Evolutionary conservation across 2,797 vertebrate species (phyloP), one percentile per base, ranked within the genome.

Genomic region (Pelodytes ibericus): DNA sequence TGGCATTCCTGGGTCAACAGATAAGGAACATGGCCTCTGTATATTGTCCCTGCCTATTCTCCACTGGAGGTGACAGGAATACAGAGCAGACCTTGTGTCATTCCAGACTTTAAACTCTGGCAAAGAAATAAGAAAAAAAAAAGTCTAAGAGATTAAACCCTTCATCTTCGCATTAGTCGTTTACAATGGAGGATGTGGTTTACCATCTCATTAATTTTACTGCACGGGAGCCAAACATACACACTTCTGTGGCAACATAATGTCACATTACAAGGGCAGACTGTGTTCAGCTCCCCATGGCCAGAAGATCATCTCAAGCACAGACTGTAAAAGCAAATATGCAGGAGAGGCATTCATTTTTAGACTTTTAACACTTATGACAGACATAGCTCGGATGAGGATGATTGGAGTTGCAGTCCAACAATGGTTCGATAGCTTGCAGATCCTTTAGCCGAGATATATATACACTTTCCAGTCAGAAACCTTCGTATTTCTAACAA

Each of bases 21-120:
- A 79, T 79, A 79, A 79, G 77, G 47, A 22, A 51, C 20, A 56
- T 64, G 70, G 44, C 41, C 41, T 79, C 76, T 79, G 77, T 44
- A 41, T 31, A 73, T 57, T 74, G 71, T 79, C 64, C 64, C 64
- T 20, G 71, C 27, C 67, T 79, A 64, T 62, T 64, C 58, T 69
- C 27, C 57, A 68, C 11, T 57, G 30, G 77, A 79, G 71, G 77
- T 79, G 77, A 79, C 77, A 74, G 31, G 58, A 69, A 73, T 62
- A 79, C 77, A 68, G 77, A 79, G 64, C 77, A 69, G 64, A 63
- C 77, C 71, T 79, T 79, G 77, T 79, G 57, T 72, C 53, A 44
- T 73, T 79, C 64, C 77, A 79, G 71, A 62, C 64, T 71, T 36
- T 66, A 63, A 62, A 62, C 63, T 64, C 61, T 77, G 75, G 68